Base-by-base conservation (phyloP, 2,888 invertebrate species). In the Norana najaformis region DNA sequence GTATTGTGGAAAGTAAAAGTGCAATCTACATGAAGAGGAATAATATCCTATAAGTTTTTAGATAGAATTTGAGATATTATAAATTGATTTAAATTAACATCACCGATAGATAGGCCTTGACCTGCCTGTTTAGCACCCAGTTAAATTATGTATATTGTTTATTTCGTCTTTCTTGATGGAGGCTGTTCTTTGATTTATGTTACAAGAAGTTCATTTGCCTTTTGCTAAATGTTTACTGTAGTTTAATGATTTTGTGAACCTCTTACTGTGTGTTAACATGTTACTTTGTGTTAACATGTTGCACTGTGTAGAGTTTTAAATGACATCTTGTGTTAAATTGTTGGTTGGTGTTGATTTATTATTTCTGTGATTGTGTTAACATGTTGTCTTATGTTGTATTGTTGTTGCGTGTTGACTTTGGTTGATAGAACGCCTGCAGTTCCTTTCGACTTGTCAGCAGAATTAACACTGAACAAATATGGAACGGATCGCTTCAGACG, bases 361-460 rank as follows among this genome's bases (percentile, higher is more conserved):
- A 23, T 16, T 47, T 47, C 47, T 69, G 30, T 69, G 30, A 53
- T n/a, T n/a, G 69, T 69, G 69, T n/a, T n/a, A 69, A 69, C 8
- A 30, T n/a, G 30, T 69, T 69, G 30, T n/a, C n/a, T 69, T 69
- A 69, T 69, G 69, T 53, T 53, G 30, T 53, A 30, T 30, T 53
- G 53, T 69, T 69, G 69, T 69, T 69, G 69, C n/a, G 3, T 69
- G 69, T 69, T 69, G 41, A 13, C 18, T 41, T 41, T 41, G 69
- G 69, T 85, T 85, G 35, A 34, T 83, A 89, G 89, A 35, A 16
- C 36, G 89, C 89, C 83, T 89, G 89, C 69, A 83, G 83, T 36
- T 69, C 37, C 47, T 89, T 89, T 89, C 38, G 38, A 38, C 39
- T 89, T 30, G 82, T 37, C 20, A 39, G 69, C 35, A 38, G 38